Evolutionary conservation across 2,888 invertebrate genomes (phyloP).

Genomic region (Calliopum simillimum): DNA sequence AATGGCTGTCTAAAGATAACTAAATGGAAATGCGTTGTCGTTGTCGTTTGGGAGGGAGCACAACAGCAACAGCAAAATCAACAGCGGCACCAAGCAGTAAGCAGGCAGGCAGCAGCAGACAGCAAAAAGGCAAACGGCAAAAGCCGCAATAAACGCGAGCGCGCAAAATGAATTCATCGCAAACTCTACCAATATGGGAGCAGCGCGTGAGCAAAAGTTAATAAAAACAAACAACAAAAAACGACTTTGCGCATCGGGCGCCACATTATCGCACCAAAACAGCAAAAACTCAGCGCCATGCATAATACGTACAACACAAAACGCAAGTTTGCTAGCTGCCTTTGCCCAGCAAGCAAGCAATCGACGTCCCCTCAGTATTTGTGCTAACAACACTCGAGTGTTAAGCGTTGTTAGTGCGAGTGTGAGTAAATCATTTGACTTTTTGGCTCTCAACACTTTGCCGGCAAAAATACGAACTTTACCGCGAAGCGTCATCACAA

Average conservation of each 20-base stretch:
- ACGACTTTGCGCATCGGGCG: conserved; percentile 1
- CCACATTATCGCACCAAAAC: conserved; percentile 29
- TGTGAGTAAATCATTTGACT: background rate
- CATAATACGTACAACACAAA: conserved; percentile 9
- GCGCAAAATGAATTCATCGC: background rate
- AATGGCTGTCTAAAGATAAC: conserved; percentile 64
- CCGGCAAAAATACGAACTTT: background rate
- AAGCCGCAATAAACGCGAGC: conserved; percentile 29
- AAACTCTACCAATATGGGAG: background rate
- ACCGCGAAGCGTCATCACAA: no score
- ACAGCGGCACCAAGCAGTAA: conserved; percentile 9
- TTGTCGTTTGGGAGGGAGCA: conserved; percentile 6
- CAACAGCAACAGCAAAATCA: conserved; percentile 15
- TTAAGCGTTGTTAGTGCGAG: background rate
- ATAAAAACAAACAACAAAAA: conserved; percentile 16
- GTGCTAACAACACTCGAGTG: conserved; percentile 19
- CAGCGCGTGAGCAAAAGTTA: conserved; percentile 10
- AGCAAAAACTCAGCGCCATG: conserved; percentile 1
- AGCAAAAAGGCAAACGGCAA: no score
- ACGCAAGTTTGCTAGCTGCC: background rate
- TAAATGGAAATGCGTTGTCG: conserved; percentile 49
- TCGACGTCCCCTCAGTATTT: conserved; percentile 17
- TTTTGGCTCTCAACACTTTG: conserved; percentile 15
- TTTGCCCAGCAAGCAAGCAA: background rate
- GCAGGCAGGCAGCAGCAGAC: background rate